Base-by-base conservation (phyloP, 2,797 vertebrate genomes). In the Pseudomugil tenellus region DNA sequence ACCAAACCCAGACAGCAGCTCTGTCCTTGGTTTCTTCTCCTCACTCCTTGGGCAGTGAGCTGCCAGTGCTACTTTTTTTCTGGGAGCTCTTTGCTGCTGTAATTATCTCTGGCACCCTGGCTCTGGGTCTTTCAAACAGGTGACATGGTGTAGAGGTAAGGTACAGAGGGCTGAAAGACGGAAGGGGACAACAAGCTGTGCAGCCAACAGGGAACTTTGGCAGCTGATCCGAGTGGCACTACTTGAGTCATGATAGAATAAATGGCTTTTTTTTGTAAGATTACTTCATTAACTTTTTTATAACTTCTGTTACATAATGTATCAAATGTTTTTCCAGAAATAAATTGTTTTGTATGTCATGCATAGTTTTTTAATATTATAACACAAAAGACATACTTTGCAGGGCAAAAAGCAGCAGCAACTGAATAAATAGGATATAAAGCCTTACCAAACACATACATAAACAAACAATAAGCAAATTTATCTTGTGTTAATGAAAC, bases 61-160 rank as follows among this genome's bases (percentile, higher is more conserved):
- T 91, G 88, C 84, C 89, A 87, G 77, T 26, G 37, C 69, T 73
- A 76, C 76, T 88, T 77, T 89, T n/a, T 82, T 84, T 89, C 81
- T 80, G 79, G 87, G 89, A 89, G 82, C 86, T 90, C 70, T 80
- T 68, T 53, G 85, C 79, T 87, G 84, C 81, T 83, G 87, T 94
- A 92, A 95, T 94, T 92, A 94, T 84, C 91, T 86, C 73, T 93
- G 92, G 91, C 93, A 94, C 85, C 80, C 79, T 72, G 85, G 86
- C 89, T 92, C 91, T 81, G 76, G 89, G 92, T 88, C 87, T 85
- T 84, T 78, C 75, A 83, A 80, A 81, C 90, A 93, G 92, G 93
- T 94, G 93, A 93, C 91, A 93, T 63, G 25, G 83, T 83, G 83
- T 83, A 77, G 81, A 65, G 76, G 61, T 60, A 82, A 80, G 77